Conservation (phyloP, 1,140 invertebrate species). For the Hyles euphorbiae region DNA sequence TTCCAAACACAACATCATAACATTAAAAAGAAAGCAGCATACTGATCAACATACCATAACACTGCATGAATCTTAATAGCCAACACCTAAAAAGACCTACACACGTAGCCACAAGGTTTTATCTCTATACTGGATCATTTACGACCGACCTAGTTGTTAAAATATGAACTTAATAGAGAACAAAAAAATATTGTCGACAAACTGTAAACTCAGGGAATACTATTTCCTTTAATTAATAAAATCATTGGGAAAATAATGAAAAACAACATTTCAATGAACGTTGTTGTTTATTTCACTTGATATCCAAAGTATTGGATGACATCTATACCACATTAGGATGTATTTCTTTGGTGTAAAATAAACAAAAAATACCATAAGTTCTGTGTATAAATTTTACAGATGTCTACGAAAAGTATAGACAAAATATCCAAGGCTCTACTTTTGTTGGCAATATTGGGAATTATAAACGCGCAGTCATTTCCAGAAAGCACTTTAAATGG, state of each 20-base stretch:
- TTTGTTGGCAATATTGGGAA: not conserved
- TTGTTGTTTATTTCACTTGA: too few species aligned
- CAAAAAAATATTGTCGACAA: too few species aligned
- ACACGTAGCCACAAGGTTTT: too few species aligned
- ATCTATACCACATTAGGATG: too few species aligned
- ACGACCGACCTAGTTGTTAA: not conserved
- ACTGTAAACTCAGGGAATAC: too few species aligned
- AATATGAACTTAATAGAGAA: too few species aligned
- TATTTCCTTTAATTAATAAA: too few species aligned
- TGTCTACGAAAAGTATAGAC: not conserved
- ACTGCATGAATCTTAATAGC: not conserved
- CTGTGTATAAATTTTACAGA: conserved; percentile 1
- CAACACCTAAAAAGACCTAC: not conserved
- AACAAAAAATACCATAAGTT: too few species aligned
- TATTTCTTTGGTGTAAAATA: too few species aligned
- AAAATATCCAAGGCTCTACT: not conserved
- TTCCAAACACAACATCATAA: conserved; percentile 22
- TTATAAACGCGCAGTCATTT: conserved; percentile 1
- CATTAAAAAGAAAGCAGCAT: conserved; percentile 40
- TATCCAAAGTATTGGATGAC: too few species aligned
- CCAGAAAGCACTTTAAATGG: conserved; percentile 1
- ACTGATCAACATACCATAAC: conserved; percentile 6
- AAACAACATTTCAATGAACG: too few species aligned
- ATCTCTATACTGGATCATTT: not conserved
- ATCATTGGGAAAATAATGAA: too few species aligned